phyloP scores from a whole-genome alignment of 2,888 invertebrate species.

The Notocelia uddmanniana region DNA sequence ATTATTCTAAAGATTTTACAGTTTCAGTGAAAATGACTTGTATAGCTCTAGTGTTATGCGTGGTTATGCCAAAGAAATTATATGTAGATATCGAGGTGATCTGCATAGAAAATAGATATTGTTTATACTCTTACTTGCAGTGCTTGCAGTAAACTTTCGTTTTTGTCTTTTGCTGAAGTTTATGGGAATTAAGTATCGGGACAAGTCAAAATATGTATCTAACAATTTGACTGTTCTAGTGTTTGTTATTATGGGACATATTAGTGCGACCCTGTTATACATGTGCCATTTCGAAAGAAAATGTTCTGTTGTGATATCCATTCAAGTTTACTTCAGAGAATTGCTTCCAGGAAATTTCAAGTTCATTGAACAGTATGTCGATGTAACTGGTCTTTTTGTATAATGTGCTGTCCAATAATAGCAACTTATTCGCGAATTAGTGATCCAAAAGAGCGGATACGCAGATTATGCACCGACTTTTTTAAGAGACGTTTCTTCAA shows the following conservation, averaged over 20 bases:
- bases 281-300: background rate
- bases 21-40: too few relatives aligned
- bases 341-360: background rate
- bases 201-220: background rate
- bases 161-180: background rate
- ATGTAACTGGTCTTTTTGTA: too few relatives aligned
- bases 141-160: background rate
- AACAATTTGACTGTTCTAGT: too few relatives aligned
- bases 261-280: background rate
- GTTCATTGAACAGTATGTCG: background rate
- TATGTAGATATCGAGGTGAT: too few relatives aligned
- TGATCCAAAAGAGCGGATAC: background rate
- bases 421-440: too few relatives aligned
- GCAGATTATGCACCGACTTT: background rate
- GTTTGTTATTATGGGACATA: background rate
- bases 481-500: background rate
- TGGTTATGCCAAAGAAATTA: too few relatives aligned
- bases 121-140: too few relatives aligned
- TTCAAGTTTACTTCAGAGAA: background rate
- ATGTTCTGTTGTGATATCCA: background rate
- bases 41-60: too few relatives aligned
- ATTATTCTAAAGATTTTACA: too few relatives aligned
- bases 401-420: too few relatives aligned
- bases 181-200: background rate
- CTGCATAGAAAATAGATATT: too few relatives aligned